phyloP scores from a whole-genome alignment of 2,113 vertebrate genomes.

The Tapirus terrestris region DNA sequence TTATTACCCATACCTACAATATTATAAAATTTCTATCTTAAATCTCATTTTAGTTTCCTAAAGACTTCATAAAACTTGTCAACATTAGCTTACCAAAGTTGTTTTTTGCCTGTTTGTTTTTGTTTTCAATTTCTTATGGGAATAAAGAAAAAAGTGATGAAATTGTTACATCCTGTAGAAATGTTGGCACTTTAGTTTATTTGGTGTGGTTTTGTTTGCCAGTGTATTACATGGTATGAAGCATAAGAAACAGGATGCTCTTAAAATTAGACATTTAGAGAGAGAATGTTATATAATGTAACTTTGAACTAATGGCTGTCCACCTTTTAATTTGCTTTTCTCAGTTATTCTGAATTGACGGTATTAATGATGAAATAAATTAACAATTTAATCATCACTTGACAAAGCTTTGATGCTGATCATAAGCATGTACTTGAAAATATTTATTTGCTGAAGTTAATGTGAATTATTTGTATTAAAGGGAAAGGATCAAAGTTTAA shows the following conservation, averaged over 20 bases:
- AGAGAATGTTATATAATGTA: constrained; percentile 18
- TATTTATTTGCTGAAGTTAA: constrained; percentile 48
- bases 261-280: neutral
- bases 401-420: constrained; percentile 11
- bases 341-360: constrained; percentile 47
- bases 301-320: neutral
- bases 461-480: constrained; percentile 59
- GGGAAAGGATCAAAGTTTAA: constrained; percentile 40
- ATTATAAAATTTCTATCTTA: constrained; percentile 32
- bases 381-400: constrained; percentile 24
- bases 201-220: constrained; percentile 18
- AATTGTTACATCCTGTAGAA: neutral
- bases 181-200: constrained; percentile 30
- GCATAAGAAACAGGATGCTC: neutral
- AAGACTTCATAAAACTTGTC: constrained; percentile 29
- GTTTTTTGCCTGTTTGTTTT: constrained; percentile 9
- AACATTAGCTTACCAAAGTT: neutral
- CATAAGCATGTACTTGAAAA: constrained; percentile 23
- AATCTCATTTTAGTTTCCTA: constrained; percentile 49
- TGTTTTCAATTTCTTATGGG: constrained; percentile 1
- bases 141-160: neutral
- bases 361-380: constrained; percentile 53
- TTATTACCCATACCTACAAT: neutral
- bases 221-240: neutral
- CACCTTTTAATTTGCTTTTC: constrained; percentile 63